Base-by-base conservation (phyloP, 92 coral and sea anemone species). In the Porites cylindrica region DNA sequence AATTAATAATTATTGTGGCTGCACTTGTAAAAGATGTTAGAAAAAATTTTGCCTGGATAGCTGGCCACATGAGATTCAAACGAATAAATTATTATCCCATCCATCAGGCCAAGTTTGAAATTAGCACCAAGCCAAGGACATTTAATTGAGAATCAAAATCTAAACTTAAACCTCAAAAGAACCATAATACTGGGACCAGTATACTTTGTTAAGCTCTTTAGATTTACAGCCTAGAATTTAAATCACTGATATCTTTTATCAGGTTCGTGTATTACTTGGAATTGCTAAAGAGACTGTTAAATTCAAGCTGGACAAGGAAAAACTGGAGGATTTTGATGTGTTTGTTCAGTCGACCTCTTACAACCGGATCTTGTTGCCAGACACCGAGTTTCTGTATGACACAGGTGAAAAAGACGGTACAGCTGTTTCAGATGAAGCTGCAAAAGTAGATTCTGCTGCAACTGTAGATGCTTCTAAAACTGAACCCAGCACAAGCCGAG, bases 281-380 rank as follows among this genome's bases (percentile, higher is more conserved):
- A 95, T 96, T 61, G 89, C 98, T 47, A 91, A 93, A 78, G 90
- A 92, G 53, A 96, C 99, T 76, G 65, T 93, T 18, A 96, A 94
- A 73, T 94, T 91, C 71, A 90, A 91, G 80, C 87, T 96, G 26
- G 98, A 96, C 80, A 90, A 89, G 24, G 93, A 93, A 13, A 96
- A 94, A 89, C 91, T 96, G 26, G 90, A 91, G 63, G 99, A 96
- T 77, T 96, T 96, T 93, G 99, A 96, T 89, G 95, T 96, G 52
- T 96, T 96, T 87, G 88, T 96, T 17, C 99, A 96, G 90, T 96
- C 99, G 26, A 94, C 99, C 29, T 96, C 99, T 1, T 96, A 96
- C 86, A 96, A 96, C 82, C 93, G 99, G 54, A 70, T 91, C 63
- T 86, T 96, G 52, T 70, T 96, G 51, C 90, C 98, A 54, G 94